These are phyloP conservation scores for Homarus americanus DNA, from an alignment of 1,140 invertebrate genomes.

Conservation along the genomic window DNA sequence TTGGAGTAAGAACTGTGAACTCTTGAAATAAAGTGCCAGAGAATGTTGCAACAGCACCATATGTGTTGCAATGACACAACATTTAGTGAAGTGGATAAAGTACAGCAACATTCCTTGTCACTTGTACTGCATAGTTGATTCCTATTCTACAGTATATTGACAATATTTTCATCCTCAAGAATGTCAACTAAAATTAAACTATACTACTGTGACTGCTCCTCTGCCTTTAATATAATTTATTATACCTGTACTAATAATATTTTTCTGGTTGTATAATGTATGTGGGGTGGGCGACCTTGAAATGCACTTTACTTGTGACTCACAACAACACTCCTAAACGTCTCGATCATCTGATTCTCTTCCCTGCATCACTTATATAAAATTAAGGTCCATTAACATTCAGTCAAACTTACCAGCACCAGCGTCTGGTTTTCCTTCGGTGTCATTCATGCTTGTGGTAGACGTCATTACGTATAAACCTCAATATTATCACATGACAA, in stretches of 20 bases:
- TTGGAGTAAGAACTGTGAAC: too few species aligned
- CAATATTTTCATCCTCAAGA: too few species aligned
- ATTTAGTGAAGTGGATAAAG: too few species aligned
- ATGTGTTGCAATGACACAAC: too few species aligned
- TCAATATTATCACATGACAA: background rate
- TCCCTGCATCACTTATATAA: background rate
- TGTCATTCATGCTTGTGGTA: slow-evolving; percentile 14
- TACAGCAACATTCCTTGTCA: too few species aligned
- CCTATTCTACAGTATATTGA: too few species aligned
- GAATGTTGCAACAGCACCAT: too few species aligned
- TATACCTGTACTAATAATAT: background rate
- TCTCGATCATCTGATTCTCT: background rate
- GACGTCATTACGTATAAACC: background rate
- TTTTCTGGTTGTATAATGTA: background rate
- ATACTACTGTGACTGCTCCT: too few species aligned
- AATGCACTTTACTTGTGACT: background rate
- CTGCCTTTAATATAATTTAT: too few species aligned
- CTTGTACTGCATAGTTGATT: too few species aligned
- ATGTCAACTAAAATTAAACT: too few species aligned
- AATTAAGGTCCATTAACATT: background rate
- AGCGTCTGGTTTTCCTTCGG: background rate
- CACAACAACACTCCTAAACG: background rate
- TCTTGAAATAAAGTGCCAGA: too few species aligned
- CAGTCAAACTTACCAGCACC: slow-evolving; percentile 2
- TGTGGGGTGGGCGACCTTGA: background rate